Evolutionary conservation across 2,113 vertebrate genomes (phyloP), one percentile per base, ranked within the genome.

Genomic region (Scortum barcoo): DNA sequence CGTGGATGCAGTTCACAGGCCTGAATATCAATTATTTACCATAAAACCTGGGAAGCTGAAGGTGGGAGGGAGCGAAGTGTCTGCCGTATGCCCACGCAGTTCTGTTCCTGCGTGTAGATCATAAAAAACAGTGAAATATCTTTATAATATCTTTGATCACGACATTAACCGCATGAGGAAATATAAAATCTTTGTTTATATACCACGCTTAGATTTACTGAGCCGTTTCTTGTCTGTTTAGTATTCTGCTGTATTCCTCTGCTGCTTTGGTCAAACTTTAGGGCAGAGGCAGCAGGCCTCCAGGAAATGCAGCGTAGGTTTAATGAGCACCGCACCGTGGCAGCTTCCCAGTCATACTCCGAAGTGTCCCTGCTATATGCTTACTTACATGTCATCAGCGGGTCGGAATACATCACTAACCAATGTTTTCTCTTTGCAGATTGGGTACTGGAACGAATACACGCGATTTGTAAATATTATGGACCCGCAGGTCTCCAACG

Each of bases 361-460:
- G 33, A 76, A 3, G 36, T 76, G 72, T 61, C 3, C 30, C 28
- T 42, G 68, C 61, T 83, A 30, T 71, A 66, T 73, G 72, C 48
- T 79, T 36, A n/a, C 17, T 66, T 57, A 70, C 30, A 51, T 72
- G 30, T 36, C 5, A 4, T 63, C 36, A 30, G 66, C 5, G 44
- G 38, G 57, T 2, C 7, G 11, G 62, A 79, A 75, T 33, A 24
- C 71, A 46, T 65, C 81, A 73, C 88, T 87, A 73, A 86, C 62
- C 90, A 6, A 42, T 46, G 62, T 88, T 95, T 94, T 93, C 90
- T 80, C 93, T 94, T 96, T 95, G 94, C 94, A 99, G 98, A 97
- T 97, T 87, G 98, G 98, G 81, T 97, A 98, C 94, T 99, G 98
- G 98, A 99, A 99, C 78, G 98, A 99, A 86, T 99, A 97, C 93